Evolutionary conservation across 2,797 vertebrate genomes (phyloP), one percentile per base, ranked within the genome.

Genomic region (Acestrorhynchus altus): DNA sequence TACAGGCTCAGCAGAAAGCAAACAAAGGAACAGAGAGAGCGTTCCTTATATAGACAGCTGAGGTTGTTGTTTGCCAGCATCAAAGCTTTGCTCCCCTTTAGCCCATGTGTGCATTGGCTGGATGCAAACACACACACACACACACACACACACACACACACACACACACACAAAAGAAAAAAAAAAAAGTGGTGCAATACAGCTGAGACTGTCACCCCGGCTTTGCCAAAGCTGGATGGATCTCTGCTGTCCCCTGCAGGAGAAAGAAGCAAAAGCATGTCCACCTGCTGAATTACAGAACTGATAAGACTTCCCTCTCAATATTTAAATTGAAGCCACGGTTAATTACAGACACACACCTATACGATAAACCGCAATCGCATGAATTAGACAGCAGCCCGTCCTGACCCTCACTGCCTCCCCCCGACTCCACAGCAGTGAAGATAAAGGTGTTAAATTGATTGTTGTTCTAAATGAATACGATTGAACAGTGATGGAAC

Each of bases 171-270:
- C 7, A n/a, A n/a, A n/a, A n/a, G n/a, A n/a, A n/a, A n/a, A n/a
- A n/a, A n/a, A n/a, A n/a, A n/a, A 71, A 6, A 18, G 76, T 81
- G 71, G 24, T 28, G 3, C 81, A 83, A 72, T 81, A 86, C 73
- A 84, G 64, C 4, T 13, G 18, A 64, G 71, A 71, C 75, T 16
- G 61, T 54, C 26, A 56, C 67, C 64, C 2, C 31, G 31, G 51
- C 71, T 72, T 24, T 5, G 51, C 56, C 22, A 67, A 56, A 44
- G 82, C 84, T 83, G 59, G 77, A 79, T 89, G 81, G 92, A 92
- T 77, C 92, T 93, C 86, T 94, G 89, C 91, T 93, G 79, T 92
- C 91, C 92, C 90, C 93, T 86, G 86, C 88, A 92, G 93, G 85
- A 22, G 0, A 15, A 68, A 16, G 0, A 1, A 0, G 26, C 24